phyloP scores from a whole-genome alignment of 2,113 vertebrate genomes.

The Smithornis capensis region DNA sequence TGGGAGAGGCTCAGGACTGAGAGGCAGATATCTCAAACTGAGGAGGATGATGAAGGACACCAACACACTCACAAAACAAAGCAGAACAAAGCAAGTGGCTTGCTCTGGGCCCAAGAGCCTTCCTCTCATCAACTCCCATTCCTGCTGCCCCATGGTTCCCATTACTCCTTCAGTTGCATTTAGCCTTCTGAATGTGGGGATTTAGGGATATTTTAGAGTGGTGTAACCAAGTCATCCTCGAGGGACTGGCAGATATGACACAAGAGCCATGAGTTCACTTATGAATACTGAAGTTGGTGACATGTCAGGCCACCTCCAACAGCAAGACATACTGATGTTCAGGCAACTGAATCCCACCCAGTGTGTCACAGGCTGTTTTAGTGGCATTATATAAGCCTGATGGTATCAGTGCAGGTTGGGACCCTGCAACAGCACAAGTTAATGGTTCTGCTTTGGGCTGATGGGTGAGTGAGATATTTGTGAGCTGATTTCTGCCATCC shows the following conservation, averaged over 20 bases:
- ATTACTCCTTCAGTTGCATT: neutral
- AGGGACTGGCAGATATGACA: accelerated
- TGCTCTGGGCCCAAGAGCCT: neutral
- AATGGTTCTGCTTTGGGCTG: neutral
- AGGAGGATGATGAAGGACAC: neutral
- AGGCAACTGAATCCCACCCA: neutral
- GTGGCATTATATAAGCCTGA: neutral
- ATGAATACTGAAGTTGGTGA: neutral
- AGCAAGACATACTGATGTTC: neutral
- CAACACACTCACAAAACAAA: neutral
- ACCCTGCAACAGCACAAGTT: neutral
- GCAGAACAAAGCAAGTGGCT: neutral
- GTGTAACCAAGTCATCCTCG: neutral
- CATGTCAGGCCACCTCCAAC: neutral
- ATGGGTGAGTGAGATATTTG: neutral
- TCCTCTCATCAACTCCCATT: accelerated
- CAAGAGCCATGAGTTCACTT: neutral
- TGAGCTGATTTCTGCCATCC: neutral
- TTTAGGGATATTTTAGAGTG: neutral
- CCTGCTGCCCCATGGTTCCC: neutral
- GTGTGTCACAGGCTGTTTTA: neutral
- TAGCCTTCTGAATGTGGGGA: neutral
- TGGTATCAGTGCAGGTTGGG: neutral
- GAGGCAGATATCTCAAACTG: neutral
- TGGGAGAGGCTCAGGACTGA: neutral